These are phyloP conservation scores for Helostoma temminkii DNA, from an alignment of 2,797 vertebrate species.

Conservation along the genomic window DNA sequence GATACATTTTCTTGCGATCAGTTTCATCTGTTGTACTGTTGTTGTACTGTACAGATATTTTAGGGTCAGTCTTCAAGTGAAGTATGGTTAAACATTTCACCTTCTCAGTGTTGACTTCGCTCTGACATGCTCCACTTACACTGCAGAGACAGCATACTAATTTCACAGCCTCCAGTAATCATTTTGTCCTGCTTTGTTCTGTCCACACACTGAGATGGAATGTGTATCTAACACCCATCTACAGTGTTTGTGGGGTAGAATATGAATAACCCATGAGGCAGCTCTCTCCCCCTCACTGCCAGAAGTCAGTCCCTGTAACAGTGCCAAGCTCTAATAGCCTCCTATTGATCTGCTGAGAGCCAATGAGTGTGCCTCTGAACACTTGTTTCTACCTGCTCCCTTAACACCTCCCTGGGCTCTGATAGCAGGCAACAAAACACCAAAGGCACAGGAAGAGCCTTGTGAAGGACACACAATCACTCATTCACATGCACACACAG, in stretches of 20 bases:
- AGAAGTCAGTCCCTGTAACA: constrained; percentile 80
- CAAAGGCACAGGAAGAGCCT: constrained; percentile 55
- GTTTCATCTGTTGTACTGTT: too few species aligned
- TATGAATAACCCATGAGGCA: constrained; percentile 76
- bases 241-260: constrained; percentile 47
- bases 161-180: constrained; percentile 45
- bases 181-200: constrained; percentile 53
- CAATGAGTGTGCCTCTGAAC: constrained; percentile 77
- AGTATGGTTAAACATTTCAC: constrained; percentile 12
- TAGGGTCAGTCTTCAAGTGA: neutral
- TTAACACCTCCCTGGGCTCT: constrained; percentile 76
- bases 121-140: neutral
- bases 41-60: neutral
- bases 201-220: constrained; percentile 49
- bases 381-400: constrained; percentile 78
- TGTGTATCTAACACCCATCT: constrained; percentile 62
- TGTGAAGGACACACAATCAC: constrained; percentile 62
- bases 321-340: constrained; percentile 82
- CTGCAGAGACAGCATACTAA: constrained; percentile 8
- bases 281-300: constrained; percentile 44
- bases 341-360: constrained; percentile 80
- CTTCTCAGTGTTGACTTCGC: constrained; percentile 5
- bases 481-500: constrained; percentile 9
- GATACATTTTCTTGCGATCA: too few species aligned
- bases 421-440: constrained; percentile 71